These are phyloP conservation scores for Rhinolophus sinicus DNA, from an alignment of 2,113 vertebrate genomes.

Conservation along the genomic window DNA sequence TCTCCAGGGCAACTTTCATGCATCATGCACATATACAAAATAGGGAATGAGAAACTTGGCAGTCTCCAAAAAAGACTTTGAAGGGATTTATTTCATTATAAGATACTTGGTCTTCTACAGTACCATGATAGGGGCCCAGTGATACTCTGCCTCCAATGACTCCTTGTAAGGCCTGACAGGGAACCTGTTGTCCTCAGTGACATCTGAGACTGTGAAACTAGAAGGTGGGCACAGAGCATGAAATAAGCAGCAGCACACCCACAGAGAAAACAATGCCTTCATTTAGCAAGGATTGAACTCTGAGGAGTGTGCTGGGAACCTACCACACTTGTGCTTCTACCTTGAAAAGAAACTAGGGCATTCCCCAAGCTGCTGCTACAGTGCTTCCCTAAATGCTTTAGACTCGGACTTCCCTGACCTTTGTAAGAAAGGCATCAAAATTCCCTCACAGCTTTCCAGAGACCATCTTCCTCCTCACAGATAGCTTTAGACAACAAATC, in stretches of 20 bases:
- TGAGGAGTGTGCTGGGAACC: slow-evolving; percentile 2
- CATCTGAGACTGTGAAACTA: slow-evolving; percentile 49
- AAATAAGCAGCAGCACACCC: neutral
- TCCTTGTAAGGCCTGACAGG: slow-evolving; percentile 20
- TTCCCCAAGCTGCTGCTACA: neutral
- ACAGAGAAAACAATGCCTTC: neutral
- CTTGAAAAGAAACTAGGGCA: neutral
- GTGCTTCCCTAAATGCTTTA: neutral
- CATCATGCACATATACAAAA: neutral
- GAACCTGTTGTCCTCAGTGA: slow-evolving; percentile 4
- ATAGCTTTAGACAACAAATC: neutral
- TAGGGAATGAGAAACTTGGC: slow-evolving; percentile 13
- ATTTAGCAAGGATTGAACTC: neutral
- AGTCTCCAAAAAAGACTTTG: neutral
- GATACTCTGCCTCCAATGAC: neutral
- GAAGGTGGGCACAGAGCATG: neutral
- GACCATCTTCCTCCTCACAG: slow-evolving; percentile 28
- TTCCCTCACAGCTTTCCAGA: neutral
- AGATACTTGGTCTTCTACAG: neutral
- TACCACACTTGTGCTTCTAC: neutral
- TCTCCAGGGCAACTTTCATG: neutral
- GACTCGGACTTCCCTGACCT: neutral
- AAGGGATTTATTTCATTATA: neutral
- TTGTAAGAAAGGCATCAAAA: neutral
- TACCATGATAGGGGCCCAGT: neutral